Percentiles rank a stretch among this genome's conserved stretches.
phyloP scores from a whole-genome alignment of 1,140 invertebrate genomes.

The Temnothorax curvispinosus region DNA sequence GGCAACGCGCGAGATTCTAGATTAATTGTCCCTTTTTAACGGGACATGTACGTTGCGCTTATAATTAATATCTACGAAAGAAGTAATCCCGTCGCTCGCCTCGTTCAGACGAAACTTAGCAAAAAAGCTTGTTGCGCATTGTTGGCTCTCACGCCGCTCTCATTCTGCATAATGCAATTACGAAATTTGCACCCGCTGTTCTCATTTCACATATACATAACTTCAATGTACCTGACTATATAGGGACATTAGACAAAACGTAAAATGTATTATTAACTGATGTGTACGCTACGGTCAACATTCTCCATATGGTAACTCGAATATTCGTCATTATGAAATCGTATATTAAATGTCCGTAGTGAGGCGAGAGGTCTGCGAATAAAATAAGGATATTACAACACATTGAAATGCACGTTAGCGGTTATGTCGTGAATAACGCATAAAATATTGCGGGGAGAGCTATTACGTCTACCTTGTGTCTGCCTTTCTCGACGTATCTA shows the following conservation, averaged over 20 bases:
- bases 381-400: not conserved
- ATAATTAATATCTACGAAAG: conserved; percentile 62
- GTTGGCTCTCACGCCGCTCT: conserved; percentile 40
- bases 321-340: conserved; percentile 12
- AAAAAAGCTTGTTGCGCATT: conserved; percentile 62
- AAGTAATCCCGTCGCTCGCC: conserved; percentile 48
- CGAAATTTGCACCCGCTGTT: conserved; percentile 52
- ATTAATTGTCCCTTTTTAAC: conserved; percentile 61
- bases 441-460: not conserved
- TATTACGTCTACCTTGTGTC: not conserved
- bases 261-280: conserved; percentile 42
- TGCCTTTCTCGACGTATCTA: too few relatives aligned
- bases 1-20: conserved; percentile 45
- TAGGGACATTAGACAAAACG: conserved; percentile 49
- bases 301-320: not conserved
- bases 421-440: not conserved
- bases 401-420: not conserved
- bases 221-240: conserved; percentile 12
- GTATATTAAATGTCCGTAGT: conserved; percentile 18
- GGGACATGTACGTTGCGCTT: conserved; percentile 40
- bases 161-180: conserved; percentile 58
- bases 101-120: conserved; percentile 36
- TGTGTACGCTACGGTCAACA: not conserved
- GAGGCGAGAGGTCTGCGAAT: not conserved
- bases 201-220: conserved; percentile 9